phyloP scores from a whole-genome alignment of 1,140 invertebrate species.

The Drosophila azteca region DNA sequence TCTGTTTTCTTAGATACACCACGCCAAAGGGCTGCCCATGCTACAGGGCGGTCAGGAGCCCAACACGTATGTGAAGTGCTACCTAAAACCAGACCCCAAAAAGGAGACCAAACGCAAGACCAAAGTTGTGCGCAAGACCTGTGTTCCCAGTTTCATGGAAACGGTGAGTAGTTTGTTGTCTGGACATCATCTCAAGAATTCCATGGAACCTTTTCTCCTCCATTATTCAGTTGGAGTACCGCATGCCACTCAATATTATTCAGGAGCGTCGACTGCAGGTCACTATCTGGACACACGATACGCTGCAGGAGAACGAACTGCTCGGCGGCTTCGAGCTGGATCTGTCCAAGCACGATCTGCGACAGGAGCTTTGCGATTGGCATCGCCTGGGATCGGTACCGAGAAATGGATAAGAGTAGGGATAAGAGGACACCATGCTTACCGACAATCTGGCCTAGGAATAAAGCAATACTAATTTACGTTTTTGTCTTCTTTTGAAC shows the following conservation, averaged over 20 bases:
- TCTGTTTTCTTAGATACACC: conserved; percentile 85
- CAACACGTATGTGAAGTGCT: conserved; percentile 96
- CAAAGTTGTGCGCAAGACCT: conserved; percentile 95
- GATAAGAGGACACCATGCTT: conserved; percentile 5
- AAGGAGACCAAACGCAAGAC: conserved; percentile 98
- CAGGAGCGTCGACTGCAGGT: conserved; percentile 91
- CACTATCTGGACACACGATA: conserved; percentile 97
- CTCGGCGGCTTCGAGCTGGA: conserved; percentile 94
- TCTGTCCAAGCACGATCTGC: conserved; percentile 88
- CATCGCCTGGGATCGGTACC: conserved; percentile 88
- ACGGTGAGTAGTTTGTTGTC: conserved; percentile 87
- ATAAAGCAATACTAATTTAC: conserved; percentile 48
- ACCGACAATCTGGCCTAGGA: conserved; percentile 54
- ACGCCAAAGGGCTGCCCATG: conserved; percentile 91
- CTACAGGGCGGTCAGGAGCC: conserved; percentile 90
- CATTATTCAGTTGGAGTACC: conserved; percentile 90
- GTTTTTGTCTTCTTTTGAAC: conserved; percentile 66
- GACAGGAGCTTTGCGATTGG: conserved; percentile 91
- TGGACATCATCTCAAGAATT: not conserved
- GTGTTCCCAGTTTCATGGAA: conserved; percentile 99
- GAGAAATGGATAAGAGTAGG: conserved; percentile 68
- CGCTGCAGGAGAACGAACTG: conserved; percentile 97
- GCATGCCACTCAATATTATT: conserved; percentile 92
- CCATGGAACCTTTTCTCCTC: conserved; percentile 38
- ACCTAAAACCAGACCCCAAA: conserved; percentile 93